Conservation (phyloP, 2,797 vertebrate species). For the Vespertilio murinus region DNA sequence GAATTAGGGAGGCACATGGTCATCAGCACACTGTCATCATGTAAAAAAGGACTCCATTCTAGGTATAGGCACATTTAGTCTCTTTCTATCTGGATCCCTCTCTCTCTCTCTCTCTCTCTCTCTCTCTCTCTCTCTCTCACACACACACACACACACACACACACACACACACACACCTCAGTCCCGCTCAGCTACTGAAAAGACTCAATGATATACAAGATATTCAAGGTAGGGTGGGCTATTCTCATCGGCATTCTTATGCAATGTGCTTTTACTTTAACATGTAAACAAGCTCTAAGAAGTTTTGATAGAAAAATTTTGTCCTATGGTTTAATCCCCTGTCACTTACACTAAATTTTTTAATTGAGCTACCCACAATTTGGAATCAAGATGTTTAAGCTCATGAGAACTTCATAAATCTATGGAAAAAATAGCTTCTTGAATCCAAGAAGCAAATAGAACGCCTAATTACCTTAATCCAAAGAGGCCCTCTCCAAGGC, state of each 20-base stretch:
- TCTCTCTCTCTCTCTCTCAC: neutral
- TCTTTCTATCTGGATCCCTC: neutral
- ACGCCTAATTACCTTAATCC: too few species aligned
- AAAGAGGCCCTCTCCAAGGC: too few species aligned
- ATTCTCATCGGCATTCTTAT: neutral
- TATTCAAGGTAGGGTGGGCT: neutral
- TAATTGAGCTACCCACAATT: neutral
- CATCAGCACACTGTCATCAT: neutral
- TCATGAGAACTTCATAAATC: too few species aligned
- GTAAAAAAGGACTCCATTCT: neutral
- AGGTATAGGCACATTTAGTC: neutral
- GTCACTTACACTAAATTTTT: neutral
- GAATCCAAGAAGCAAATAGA: too few species aligned
- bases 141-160: neutral
- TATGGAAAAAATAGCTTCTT: too few species aligned
- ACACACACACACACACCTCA: neutral
- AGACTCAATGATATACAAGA: neutral
- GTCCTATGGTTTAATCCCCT: neutral
- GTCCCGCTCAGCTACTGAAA: neutral
- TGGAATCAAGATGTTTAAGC: neutral
- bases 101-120: neutral
- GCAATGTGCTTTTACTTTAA: neutral
- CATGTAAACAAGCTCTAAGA: neutral
- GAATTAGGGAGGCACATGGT: neutral
- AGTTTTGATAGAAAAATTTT: neutral